Conservation (phyloP, 2,797 vertebrate genomes). For the Sebastes minor region DNA sequence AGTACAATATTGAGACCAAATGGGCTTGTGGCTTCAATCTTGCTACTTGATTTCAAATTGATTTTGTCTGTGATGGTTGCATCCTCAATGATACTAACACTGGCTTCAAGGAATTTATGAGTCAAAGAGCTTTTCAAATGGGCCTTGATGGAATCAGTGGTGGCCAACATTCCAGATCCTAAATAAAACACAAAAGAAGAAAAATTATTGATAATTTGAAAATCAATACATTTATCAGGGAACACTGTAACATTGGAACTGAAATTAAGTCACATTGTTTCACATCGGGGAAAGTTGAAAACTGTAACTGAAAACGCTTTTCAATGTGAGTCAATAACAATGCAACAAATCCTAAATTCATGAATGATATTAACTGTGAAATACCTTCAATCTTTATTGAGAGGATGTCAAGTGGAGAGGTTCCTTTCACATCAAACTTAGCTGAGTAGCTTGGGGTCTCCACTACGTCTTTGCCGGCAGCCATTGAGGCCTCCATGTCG, state of each 20-base stretch:
- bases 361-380: neutral
- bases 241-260: neutral
- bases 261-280: no score
- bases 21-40: slow-evolving; percentile 81
- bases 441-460: slow-evolving; percentile 79
- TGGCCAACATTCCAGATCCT: slow-evolving; percentile 86
- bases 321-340: neutral
- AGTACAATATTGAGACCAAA: slow-evolving; percentile 82
- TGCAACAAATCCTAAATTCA: neutral
- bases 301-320: no score
- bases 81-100: slow-evolving; percentile 78
- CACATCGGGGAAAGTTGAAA: no score
- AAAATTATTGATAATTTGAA: neutral
- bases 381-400: slow-evolving; percentile 89
- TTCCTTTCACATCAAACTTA: slow-evolving; percentile 82
- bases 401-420: slow-evolving; percentile 85
- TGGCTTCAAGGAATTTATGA: slow-evolving; percentile 88
- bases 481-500: slow-evolving; percentile 82
- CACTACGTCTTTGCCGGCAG: slow-evolving; percentile 82
- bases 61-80: slow-evolving; percentile 68
- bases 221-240: neutral
- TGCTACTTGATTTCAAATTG: slow-evolving; percentile 73
- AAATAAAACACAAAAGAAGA: slow-evolving; percentile 37
- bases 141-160: slow-evolving; percentile 72
- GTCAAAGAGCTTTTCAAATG: slow-evolving; percentile 81